phyloP scores from a whole-genome alignment of 2,113 vertebrate species.

The Stictonetta naevosa region DNA sequence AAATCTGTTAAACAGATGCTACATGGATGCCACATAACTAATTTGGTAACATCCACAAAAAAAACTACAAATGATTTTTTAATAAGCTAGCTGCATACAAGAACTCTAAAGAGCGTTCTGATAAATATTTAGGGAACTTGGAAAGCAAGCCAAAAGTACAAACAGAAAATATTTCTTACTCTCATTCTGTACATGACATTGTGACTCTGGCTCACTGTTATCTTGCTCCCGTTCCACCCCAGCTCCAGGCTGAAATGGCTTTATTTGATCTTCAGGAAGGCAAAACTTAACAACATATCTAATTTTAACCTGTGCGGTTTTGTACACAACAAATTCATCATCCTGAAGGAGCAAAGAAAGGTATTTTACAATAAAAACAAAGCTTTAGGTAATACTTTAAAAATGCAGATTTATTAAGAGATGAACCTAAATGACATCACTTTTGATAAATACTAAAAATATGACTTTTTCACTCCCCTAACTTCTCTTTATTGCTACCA shows the following conservation, averaged over 20 bases:
- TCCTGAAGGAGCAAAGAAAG: constrained; percentile 75
- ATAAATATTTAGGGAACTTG: neutral
- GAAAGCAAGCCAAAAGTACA: neutral
- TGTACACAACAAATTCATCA: constrained; percentile 90
- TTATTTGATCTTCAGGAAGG: constrained; percentile 74
- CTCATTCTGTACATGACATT: neutral
- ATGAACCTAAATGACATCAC: neutral
- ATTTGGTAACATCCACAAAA: neutral
- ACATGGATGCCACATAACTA: neutral
- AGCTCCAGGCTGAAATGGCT: constrained; percentile 71
- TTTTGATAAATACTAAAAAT: neutral
- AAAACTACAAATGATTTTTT: neutral
- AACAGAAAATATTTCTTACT: constrained; percentile 52
- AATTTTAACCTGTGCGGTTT: constrained; percentile 84
- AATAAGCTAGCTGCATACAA: neutral
- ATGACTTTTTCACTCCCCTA: neutral
- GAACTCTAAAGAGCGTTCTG: neutral
- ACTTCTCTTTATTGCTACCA: neutral
- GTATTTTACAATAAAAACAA: neutral
- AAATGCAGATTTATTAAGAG: neutral
- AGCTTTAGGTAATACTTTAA: neutral
- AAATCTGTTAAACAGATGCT: constrained; percentile 22
- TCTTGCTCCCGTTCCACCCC: constrained; percentile 13
- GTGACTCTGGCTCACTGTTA: neutral
- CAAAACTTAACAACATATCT: constrained; percentile 85